A percentile compares a stretch with the other conserved stretches of the same genome.
These are phyloP conservation scores for Ceryle rudis DNA, from an alignment of 2,797 vertebrate genomes.

Conservation along the genomic window DNA sequence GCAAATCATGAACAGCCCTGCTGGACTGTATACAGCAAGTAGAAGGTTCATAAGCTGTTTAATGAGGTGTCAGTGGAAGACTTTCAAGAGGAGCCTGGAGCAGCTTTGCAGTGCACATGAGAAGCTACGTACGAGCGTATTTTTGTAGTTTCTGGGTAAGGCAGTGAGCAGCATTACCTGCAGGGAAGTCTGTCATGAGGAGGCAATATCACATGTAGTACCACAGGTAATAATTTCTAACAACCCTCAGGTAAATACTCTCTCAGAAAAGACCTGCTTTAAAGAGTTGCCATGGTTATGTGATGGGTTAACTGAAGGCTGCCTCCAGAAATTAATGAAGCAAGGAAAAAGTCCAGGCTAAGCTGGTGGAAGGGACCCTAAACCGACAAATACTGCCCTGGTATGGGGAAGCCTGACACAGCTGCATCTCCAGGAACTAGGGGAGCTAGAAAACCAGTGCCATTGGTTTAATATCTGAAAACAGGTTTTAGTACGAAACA, in stretches of 20 bases:
- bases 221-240: not conserved
- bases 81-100: not conserved
- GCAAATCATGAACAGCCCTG: not conserved
- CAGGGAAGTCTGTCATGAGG: not conserved
- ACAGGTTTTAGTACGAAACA: not conserved
- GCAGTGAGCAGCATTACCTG: not conserved
- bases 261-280: not conserved
- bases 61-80: not conserved
- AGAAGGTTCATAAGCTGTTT: not conserved
- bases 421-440: not conserved
- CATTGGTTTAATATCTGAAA: not conserved
- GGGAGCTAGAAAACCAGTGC: not conserved
- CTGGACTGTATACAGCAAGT: not conserved
- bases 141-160: not conserved
- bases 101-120: not conserved
- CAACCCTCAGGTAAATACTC: fast-evolving
- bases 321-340: not conserved
- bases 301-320: not conserved
- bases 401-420: not conserved
- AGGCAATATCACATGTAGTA: not conserved
- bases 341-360: not conserved
- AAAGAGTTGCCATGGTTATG: not conserved
- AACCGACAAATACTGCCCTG: not conserved
- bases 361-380: not conserved
- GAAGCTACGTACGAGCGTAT: fast-evolving